These are phyloP conservation scores for Takifugu ocellatus DNA, from an alignment of 2,797 vertebrate genomes.

Conservation along the genomic window DNA sequence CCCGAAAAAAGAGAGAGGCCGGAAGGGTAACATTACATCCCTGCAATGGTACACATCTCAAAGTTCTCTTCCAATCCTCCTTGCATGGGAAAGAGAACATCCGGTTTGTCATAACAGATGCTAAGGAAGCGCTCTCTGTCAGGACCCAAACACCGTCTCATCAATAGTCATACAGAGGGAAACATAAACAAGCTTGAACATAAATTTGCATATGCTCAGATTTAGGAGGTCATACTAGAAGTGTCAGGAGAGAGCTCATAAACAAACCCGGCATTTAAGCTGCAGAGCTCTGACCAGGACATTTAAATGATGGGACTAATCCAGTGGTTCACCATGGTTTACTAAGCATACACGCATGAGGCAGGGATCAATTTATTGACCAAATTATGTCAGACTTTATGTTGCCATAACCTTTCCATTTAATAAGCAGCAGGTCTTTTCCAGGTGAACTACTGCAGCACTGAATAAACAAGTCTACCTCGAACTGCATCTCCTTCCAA, in stretches of 20 bases:
- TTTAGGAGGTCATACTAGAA: constrained; percentile 12
- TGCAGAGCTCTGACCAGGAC: neutral
- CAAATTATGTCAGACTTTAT: too few species aligned
- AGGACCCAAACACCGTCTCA: neutral
- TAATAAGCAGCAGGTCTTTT: too few species aligned
- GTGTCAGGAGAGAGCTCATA: constrained; percentile 17
- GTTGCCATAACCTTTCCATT: too few species aligned
- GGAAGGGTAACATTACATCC: constrained; percentile 6
- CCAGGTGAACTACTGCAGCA: too few species aligned
- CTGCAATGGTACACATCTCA: neutral
- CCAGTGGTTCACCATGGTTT: too few species aligned
- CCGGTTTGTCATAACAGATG: neutral
- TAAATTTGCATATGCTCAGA: constrained; percentile 36
- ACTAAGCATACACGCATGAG: too few species aligned
- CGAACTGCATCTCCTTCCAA: too few species aligned
- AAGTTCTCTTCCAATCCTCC: constrained; percentile 13
- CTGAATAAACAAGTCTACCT: too few species aligned
- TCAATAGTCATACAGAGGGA: neutral
- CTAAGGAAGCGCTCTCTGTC: constrained; percentile 5
- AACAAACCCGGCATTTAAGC: constrained; percentile 24
- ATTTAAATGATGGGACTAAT: neutral
- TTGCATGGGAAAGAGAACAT: constrained; percentile 1
- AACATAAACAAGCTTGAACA: constrained; percentile 18
- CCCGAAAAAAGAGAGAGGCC: constrained; percentile 15
- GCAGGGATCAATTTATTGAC: too few species aligned